A percentile compares a stretch with the other conserved stretches of the same genome.
These are phyloP conservation scores for Anseranas semipalmata DNA, from an alignment of 2,113 vertebrate genomes.

Conservation along the genomic window DNA sequence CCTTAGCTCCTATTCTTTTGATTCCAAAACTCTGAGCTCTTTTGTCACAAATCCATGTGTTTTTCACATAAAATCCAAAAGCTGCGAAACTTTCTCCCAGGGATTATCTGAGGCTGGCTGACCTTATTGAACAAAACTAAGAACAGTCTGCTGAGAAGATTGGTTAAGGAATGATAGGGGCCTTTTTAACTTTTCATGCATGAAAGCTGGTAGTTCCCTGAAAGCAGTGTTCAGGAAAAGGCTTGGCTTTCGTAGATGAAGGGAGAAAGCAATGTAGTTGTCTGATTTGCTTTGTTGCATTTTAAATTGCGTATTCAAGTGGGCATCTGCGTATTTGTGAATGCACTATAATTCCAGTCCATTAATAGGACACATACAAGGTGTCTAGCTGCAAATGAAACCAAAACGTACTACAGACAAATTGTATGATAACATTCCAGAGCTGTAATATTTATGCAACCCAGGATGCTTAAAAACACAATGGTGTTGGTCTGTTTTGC, in stretches of 20 bases:
- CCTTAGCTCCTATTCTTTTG: background rate
- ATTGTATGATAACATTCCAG: background rate
- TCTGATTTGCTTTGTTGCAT: background rate
- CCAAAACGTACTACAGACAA: background rate
- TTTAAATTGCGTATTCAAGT: background rate
- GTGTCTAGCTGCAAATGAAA: background rate
- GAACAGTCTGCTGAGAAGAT: background rate
- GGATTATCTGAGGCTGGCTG: background rate
- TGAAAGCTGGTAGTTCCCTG: background rate
- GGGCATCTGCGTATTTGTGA: background rate
- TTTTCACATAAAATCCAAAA: background rate
- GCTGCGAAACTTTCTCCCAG: background rate
- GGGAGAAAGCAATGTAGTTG: background rate
- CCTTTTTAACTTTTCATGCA: background rate
- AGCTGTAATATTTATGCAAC: background rate
- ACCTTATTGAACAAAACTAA: background rate
- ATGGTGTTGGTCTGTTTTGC: background rate
- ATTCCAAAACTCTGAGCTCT: background rate
- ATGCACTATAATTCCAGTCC: background rate
- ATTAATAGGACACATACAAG: background rate
- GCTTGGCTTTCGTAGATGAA: background rate
- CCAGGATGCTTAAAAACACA: background rate
- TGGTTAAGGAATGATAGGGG: background rate
- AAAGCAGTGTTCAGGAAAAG: background rate
- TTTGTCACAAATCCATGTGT: background rate